Evolutionary conservation across 64 coral and sea anemone genomes (phyloP).

Genomic region (Montipora foliosa): DNA sequence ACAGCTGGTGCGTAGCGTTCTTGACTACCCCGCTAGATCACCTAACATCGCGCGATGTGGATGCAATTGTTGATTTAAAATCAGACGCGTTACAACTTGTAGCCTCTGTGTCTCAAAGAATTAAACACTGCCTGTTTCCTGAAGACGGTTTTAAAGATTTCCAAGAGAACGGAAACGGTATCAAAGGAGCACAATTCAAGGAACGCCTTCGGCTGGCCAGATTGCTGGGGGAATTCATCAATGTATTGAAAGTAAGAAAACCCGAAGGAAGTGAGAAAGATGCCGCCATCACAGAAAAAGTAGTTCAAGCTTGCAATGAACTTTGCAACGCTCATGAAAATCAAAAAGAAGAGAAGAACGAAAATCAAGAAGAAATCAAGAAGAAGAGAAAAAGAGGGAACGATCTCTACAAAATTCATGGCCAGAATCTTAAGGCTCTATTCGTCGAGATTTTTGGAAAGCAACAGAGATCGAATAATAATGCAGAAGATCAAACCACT

Average conservation of each 20-base stretch:
- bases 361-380: background rate
- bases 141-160: background rate
- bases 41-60: slow-evolving; percentile 32
- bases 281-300: background rate
- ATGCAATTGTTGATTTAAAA: slow-evolving; percentile 50
- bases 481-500: background rate
- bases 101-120: background rate
- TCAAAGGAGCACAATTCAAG: background rate
- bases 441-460: slow-evolving; percentile 36
- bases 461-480: background rate
- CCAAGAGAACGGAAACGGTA: background rate
- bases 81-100: slow-evolving; percentile 8
- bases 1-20: slow-evolving; percentile 52
- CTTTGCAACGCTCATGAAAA: background rate
- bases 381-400: background rate
- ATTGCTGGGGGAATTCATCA: slow-evolving; percentile 35
- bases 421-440: background rate
- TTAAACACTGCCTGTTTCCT: slow-evolving; percentile 19
- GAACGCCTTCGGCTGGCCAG: slow-evolving; percentile 26
- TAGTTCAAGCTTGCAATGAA: background rate
- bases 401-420: slow-evolving; percentile 43
- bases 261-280: background rate
- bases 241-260: background rate
- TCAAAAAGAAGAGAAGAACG: background rate
- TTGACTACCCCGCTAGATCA: background rate